Evolutionary conservation across 2,113 vertebrate species (phyloP).

Genomic region (Gavialis gangeticus): DNA sequence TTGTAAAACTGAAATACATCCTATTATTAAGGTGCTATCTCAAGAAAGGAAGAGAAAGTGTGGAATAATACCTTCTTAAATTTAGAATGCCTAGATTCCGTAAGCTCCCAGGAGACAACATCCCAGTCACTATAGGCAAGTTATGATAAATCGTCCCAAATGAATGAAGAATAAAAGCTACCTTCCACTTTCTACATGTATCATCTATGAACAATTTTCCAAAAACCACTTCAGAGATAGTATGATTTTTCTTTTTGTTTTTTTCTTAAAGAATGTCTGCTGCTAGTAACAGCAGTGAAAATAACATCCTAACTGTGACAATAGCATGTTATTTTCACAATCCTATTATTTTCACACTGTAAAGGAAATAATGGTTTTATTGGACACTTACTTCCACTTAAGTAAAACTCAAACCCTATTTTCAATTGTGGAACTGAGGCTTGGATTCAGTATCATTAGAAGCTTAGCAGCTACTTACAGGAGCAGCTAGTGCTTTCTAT

Average conservation of each 20-base stretch:
- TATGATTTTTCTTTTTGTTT: neutral
- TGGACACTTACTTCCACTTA: neutral
- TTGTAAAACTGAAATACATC: neutral
- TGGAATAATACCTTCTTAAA: neutral
- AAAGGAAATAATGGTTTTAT: neutral
- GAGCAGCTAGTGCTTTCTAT: neutral
- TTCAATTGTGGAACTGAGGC: neutral
- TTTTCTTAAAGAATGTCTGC: neutral
- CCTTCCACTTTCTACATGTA: neutral
- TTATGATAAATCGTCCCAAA: neutral
- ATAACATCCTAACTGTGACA: neutral
- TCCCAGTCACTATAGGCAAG: neutral
- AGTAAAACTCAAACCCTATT: neutral
- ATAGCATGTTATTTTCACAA: neutral
- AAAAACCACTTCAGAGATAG: neutral
- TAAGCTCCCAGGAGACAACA: neutral
- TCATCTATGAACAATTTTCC: neutral
- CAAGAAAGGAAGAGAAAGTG: neutral
- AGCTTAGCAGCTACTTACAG: neutral
- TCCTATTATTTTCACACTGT: conserved; percentile 13
- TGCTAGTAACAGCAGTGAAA: conserved; percentile 4
- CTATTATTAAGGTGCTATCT: neutral
- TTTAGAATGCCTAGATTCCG: neutral
- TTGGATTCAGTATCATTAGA: neutral
- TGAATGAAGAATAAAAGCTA: neutral